phyloP scores from a whole-genome alignment of 30 jellyfish, hydroid and myxozoan species.

The Morbakka virulenta region DNA sequence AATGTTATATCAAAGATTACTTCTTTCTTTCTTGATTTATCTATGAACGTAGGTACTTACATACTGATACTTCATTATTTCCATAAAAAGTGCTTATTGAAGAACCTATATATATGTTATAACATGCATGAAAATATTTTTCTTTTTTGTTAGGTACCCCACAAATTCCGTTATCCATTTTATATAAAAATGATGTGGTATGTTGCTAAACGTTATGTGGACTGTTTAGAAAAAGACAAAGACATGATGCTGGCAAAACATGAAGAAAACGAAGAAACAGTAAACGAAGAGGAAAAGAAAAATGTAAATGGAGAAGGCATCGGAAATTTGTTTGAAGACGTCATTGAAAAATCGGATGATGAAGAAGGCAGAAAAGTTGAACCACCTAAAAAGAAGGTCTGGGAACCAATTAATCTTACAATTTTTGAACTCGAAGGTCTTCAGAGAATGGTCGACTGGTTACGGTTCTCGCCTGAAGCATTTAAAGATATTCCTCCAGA shows the following conservation, averaged over 20 bases:
- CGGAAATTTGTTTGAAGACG: background rate
- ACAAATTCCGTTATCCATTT: conserved; percentile 85
- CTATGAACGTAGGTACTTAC: too few relatives aligned
- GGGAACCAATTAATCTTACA: conserved; percentile 73
- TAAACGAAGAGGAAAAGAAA: conserved; percentile 19
- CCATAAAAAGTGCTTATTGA: too few relatives aligned
- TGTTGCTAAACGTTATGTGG: conserved; percentile 78
- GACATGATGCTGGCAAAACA: conserved; percentile 40
- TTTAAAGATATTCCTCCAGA: conserved; percentile 65
- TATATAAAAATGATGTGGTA: conserved; percentile 91
- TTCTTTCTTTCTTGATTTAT: too few relatives aligned
- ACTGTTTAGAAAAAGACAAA: conserved; percentile 69
- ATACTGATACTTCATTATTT: too few relatives aligned
- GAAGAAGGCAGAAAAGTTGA: conserved; percentile 34
- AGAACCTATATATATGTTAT: too few relatives aligned
- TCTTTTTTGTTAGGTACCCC: conserved; percentile 72
- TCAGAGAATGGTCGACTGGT: conserved; percentile 54
- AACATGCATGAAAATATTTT: too few relatives aligned
- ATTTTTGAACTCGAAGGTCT: conserved; percentile 73
- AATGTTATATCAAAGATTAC: too few relatives aligned
- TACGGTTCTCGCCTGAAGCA: conserved; percentile 84
- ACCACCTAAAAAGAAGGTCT: conserved; percentile 20
- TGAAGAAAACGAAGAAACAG: conserved; percentile 41
- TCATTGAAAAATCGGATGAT: conserved; percentile 1
- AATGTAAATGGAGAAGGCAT: background rate